phyloP scores from a whole-genome alignment of 1,140 invertebrate genomes.

The Galleria mellonella region DNA sequence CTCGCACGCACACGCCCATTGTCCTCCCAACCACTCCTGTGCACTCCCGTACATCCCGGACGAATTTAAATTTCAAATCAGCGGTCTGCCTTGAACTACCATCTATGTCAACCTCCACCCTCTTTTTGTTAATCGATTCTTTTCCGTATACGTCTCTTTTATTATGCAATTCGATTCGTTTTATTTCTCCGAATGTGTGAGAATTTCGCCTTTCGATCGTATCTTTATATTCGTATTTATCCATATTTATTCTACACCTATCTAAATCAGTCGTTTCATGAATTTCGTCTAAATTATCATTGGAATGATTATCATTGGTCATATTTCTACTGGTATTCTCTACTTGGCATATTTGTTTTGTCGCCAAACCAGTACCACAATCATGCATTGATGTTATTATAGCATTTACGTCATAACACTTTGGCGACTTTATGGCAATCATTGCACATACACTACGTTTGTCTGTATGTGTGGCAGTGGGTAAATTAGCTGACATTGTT shows the following conservation, averaged over 20 bases:
- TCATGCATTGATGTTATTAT: constrained; percentile 3
- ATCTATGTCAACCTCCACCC: constrained; percentile 42
- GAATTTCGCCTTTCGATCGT: constrained; percentile 34
- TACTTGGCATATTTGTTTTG: constrained; percentile 11
- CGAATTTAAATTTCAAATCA: constrained; percentile 60
- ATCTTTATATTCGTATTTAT: constrained; percentile 34
- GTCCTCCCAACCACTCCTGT: constrained; percentile 42
- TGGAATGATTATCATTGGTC: constrained; percentile 45
- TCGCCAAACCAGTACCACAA: constrained; percentile 2
- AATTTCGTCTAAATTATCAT: constrained; percentile 36
- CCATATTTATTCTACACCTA: constrained; percentile 44
- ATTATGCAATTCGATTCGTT: constrained; percentile 33
- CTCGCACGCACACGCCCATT: constrained; percentile 46
- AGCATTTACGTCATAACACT: neutral
- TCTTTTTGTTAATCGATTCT: constrained; percentile 50
- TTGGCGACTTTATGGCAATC: neutral
- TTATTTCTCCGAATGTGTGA: constrained; percentile 11
- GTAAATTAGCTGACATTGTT: neutral
- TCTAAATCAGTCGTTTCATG: constrained; percentile 56
- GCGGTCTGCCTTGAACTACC: constrained; percentile 42
- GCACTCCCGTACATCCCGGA: constrained; percentile 30
- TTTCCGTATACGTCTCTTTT: constrained; percentile 48
- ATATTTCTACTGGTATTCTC: constrained; percentile 23
- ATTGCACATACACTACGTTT: neutral
- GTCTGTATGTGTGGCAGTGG: neutral